Conservation (phyloP, 2,113 vertebrate species). For the Oreochromis niloticus region DNA sequence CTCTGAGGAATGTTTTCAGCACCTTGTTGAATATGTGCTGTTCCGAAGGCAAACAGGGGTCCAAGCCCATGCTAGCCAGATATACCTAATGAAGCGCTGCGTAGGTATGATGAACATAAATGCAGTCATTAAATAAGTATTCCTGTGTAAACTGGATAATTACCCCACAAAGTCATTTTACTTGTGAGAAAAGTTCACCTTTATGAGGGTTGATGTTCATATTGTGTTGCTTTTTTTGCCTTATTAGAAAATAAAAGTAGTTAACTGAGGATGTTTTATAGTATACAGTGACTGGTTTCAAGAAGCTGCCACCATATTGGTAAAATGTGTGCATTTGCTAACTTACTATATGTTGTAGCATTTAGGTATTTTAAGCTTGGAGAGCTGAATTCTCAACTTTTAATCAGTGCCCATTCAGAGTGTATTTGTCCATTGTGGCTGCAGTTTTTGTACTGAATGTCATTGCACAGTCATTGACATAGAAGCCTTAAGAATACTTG, state of each 20-base stretch:
- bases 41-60: not conserved
- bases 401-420: not conserved
- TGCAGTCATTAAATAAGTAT: not conserved
- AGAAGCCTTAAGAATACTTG: constrained; percentile 49
- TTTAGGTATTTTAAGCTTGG: not conserved
- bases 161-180: not conserved
- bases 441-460: constrained; percentile 16
- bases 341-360: not conserved
- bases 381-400: not conserved
- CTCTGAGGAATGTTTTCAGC: not conserved
- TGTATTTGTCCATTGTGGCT: not conserved
- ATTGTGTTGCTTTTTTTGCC: not conserved
- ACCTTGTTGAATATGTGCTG: not conserved
- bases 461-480: not conserved
- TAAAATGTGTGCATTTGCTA: not conserved
- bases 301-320: not conserved
- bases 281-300: not conserved
- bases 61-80: not conserved
- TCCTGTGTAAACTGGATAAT: not conserved
- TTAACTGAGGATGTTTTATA: not conserved
- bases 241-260: not conserved
- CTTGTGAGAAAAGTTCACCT: not conserved
- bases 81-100: not conserved
- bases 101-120: not conserved
- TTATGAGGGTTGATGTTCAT: not conserved